These are phyloP conservation scores for Acipenser ruthenus DNA, from an alignment of 2,797 vertebrate species.

Conservation along the genomic window DNA sequence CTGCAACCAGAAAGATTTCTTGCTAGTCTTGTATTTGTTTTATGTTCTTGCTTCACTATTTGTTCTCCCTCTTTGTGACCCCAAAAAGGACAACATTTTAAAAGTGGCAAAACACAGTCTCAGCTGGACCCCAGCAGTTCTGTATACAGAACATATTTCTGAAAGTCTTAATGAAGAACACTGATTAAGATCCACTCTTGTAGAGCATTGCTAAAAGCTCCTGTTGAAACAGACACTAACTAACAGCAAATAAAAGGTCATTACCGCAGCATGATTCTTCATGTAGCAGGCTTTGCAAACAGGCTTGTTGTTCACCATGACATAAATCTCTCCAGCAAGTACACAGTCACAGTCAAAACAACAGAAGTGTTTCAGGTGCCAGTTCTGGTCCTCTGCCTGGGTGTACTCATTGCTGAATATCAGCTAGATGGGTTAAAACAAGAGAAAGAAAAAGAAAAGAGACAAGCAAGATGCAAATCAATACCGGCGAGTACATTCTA, in stretches of 20 bases:
- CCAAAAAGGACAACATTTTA: too few relatives aligned
- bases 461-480: neutral
- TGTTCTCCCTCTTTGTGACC: too few relatives aligned
- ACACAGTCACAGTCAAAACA: conserved; percentile 94
- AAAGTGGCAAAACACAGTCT: too few relatives aligned
- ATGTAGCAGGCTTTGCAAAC: conserved; percentile 90
- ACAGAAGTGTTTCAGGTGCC: conserved; percentile 98
- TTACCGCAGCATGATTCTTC: conserved; percentile 87
- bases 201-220: too few relatives aligned
- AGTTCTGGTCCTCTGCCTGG: conserved; percentile 87
- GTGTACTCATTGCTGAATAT: conserved; percentile 98
- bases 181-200: too few relatives aligned
- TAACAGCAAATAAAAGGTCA: neutral
- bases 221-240: neutral
- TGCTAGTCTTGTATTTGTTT: too few relatives aligned
- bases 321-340: conserved; percentile 87
- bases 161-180: too few relatives aligned
- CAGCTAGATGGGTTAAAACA: conserved; percentile 55
- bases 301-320: conserved; percentile 86
- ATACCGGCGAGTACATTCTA: too few relatives aligned
- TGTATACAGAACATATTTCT: too few relatives aligned
- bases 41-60: too few relatives aligned
- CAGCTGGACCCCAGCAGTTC: too few relatives aligned
- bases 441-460: conserved; percentile 1
- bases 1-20: too few relatives aligned